Conservation (phyloP, 53 echinoderm and acorn worm species). For the Zoroaster sp. region DNA sequence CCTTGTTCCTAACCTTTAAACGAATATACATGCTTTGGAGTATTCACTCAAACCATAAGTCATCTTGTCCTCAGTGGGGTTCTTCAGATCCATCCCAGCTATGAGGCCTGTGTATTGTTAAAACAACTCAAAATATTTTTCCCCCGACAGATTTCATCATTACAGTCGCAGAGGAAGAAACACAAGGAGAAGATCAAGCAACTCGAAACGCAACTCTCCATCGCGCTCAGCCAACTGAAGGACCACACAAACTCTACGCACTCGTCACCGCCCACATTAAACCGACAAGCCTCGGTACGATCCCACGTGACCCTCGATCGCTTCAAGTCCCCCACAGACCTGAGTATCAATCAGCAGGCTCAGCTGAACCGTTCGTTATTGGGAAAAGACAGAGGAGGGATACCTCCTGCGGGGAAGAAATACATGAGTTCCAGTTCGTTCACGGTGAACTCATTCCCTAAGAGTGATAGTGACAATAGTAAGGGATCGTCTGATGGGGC, state of each 20-base stretch:
- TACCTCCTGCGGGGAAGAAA: conserved; percentile 1
- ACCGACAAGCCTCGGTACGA: conserved; percentile 39
- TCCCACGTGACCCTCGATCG: conserved; percentile 59
- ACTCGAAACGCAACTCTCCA: conserved; percentile 74
- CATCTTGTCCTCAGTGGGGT: no score
- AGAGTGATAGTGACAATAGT: background rate
- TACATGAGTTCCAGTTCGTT: background rate
- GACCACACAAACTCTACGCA: background rate
- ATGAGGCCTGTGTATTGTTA: background rate
- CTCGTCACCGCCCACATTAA: background rate
- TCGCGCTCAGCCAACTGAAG: conserved; percentile 71
- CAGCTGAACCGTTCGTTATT: conserved; percentile 52
- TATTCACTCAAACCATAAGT: no score
- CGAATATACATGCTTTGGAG: no score
- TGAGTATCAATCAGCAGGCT: conserved; percentile 87
- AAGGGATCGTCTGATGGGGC: background rate
- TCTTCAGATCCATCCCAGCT: background rate
- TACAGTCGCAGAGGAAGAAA: conserved; percentile 56
- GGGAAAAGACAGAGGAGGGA: background rate
- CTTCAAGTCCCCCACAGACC: conserved; percentile 32
- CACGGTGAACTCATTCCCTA: background rate
- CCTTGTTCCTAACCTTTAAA: no score
- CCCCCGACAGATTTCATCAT: conserved; percentile 18
- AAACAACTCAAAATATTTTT: background rate
- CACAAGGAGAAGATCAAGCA: conserved; percentile 85